Base-by-base conservation (phyloP, 2,888 invertebrate genomes). In the Hirudinaria manillensis region DNA sequence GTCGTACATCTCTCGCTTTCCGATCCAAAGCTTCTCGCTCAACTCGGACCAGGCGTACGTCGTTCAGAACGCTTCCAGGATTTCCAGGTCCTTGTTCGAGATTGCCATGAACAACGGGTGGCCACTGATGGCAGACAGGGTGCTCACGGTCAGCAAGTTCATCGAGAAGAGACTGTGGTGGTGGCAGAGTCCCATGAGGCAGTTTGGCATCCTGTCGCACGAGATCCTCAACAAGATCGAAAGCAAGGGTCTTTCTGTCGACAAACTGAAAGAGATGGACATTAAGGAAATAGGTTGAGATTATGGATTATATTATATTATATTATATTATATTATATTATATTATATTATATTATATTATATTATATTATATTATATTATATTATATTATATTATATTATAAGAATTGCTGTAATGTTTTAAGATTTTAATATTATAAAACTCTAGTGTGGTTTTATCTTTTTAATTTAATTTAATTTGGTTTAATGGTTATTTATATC, bases 1-100 rank as follows among this genome's bases (percentile, higher is more conserved):
- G 82, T 91, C 93, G 0, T 93, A 91, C 84, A 88, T 99, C 71
- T 93, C 93, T 0, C 88, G 92, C 75, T 91, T 91, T 13, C 88
- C 89, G 70, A 89, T 97, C 3, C 90, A 91, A 79, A 90, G 90
- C 0, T 93, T 94, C 79, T 94, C 95, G 0, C 86, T 96, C 51
- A 89, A 92, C 79, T 94, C 94, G 0, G 96, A 96, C 86, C 89
- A 91, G 82, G 90, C 91, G 74, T 96, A 94, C 84, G 91, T 95
- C 51, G 91, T 91, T 80, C 93, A 94, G 91, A 98, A 97, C 86
- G 91, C 93, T 13, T 90, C 91, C 0, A 89, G 98, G 75, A 93
- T 99, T 80, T 89, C 92, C 10, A 89, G 98, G 61, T 95, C 96
- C 0, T 86, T 98, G 53, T 99, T 98, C 86, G 97, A 99, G 82